Conservation (phyloP, 2,113 vertebrate species). For the Ceratotherium simum region DNA sequence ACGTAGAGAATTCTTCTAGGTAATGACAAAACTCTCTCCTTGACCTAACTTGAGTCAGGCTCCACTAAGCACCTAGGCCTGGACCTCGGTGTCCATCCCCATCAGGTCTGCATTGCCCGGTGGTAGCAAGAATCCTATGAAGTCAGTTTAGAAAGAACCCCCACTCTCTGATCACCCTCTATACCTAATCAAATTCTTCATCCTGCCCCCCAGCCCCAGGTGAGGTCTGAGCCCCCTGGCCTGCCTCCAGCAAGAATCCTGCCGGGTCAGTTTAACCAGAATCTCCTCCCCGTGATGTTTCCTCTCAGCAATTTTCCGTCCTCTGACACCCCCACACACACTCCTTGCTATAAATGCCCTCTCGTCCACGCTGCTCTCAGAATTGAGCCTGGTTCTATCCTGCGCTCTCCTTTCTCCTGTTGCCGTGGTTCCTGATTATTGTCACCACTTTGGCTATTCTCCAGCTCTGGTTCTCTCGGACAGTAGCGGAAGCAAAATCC, state of each 20-base stretch:
- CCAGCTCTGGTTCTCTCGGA: not conserved
- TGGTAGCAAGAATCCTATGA: not conserved
- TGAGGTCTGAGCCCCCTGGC: not conserved
- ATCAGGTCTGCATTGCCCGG: not conserved
- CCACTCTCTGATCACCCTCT: not conserved
- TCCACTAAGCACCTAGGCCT: not conserved
- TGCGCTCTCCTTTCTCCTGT: not conserved
- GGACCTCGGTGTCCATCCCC: not conserved
- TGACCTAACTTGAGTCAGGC: not conserved
- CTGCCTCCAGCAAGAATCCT: not conserved
- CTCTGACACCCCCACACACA: too few relatives aligned
- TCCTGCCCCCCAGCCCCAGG: not conserved
- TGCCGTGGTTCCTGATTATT: not conserved
- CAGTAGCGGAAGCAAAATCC: not conserved
- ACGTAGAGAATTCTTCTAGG: not conserved
- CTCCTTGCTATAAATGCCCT: rapidly evolving
- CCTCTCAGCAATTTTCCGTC: too few relatives aligned
- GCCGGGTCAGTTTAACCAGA: not conserved
- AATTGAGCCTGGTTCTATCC: not conserved
- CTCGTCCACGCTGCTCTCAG: not conserved
- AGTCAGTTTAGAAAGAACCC: not conserved
- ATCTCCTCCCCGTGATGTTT: not conserved
- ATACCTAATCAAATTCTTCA: not conserved
- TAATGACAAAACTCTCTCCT: not conserved
- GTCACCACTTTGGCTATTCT: not conserved